Base-by-base conservation (phyloP, 2,113 vertebrate genomes). In the Hyperoodon ampullatus region DNA sequence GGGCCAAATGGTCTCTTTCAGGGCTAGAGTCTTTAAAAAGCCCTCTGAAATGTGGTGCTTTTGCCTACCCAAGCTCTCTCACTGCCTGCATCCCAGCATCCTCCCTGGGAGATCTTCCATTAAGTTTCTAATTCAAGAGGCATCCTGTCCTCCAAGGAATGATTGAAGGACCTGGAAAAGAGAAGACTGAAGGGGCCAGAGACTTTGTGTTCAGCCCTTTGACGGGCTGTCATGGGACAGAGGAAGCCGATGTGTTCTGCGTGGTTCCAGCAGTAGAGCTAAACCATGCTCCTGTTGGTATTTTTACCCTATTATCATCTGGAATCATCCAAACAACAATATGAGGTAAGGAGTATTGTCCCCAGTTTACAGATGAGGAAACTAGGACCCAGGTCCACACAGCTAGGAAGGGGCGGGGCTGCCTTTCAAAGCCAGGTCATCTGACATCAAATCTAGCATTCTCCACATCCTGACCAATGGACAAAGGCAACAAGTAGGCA, bases 11-110 rank as follows among this genome's bases (percentile, higher is more conserved):
- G 26, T 90, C 61, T 84, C 70, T 96, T 95, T 82, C 50, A 81
- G 89, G 71, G n/a, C 42, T 88, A 88, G 23, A 86, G 14, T 92
- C 58, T 87, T 95, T 96, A 8, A 94, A 95, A 94, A 90, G 6
- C 12, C 30, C 16, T 42, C 74, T 92, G 74, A 83, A 92, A 95
- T 88, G n/a, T 30, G 21, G 53, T 90, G 50, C 50, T 74, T 92
- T 96, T 75, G 24, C 61, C 63, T 92, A 61, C 60, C 30, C 16
- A 88, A 10, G 6, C 94, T 95, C 39, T 83, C 47, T 61, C 39
- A 68, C 47, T 50, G 63, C 89, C 66, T 65, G 44, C 70, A 23
- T 92, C n/a, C 16, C 61, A 87, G 33, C 26, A 58, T 72, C 23
- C 18, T 86, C 16, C 42, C 14, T 19, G 13, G 5, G 71, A 24